A percentile compares a stretch with the other conserved stretches of the same genome.
Evolutionary conservation across 2,797 vertebrate genomes (phyloP).

Genomic region (Sphaeramia orbicularis): DNA sequence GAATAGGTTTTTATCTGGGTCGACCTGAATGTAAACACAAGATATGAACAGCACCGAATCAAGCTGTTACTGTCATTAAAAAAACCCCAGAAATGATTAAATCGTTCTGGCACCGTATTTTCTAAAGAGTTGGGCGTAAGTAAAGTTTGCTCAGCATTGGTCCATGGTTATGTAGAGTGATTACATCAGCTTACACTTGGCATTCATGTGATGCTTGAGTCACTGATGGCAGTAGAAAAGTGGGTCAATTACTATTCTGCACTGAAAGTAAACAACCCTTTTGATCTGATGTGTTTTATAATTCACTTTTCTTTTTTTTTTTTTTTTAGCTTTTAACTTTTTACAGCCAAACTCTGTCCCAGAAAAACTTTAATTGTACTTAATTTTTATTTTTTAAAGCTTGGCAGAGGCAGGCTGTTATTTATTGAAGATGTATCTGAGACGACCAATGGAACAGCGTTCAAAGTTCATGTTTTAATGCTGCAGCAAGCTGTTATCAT

Average conservation of each 20-base stretch:
- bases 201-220: conserved; percentile 51
- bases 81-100: background rate
- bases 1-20: conserved; percentile 99
- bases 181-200: conserved; percentile 38
- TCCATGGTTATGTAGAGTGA: conserved; percentile 20
- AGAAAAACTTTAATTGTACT: too few relatives aligned
- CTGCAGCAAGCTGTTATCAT: too few relatives aligned
- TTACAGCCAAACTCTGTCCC: background rate
- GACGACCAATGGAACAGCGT: too few relatives aligned
- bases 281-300: conserved; percentile 21
- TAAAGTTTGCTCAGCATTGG: conserved; percentile 42
- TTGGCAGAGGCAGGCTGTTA: too few relatives aligned
- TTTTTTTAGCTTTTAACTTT: conserved; percentile 4
- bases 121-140: background rate
- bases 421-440: too few relatives aligned
- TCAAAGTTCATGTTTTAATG: too few relatives aligned
- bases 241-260: conserved; percentile 51
- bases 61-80: background rate
- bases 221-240: conserved; percentile 50
- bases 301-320: too few relatives aligned
- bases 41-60: too few relatives aligned
- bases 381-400: too few relatives aligned
- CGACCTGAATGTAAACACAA: conserved; percentile 84
- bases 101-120: too few relatives aligned
- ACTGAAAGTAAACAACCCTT: conserved; percentile 14